Percentiles rank a stretch among this genome's conserved stretches.
Conservation (phyloP, 2,113 vertebrate genomes). For the Coracopsis vasa region DNA sequence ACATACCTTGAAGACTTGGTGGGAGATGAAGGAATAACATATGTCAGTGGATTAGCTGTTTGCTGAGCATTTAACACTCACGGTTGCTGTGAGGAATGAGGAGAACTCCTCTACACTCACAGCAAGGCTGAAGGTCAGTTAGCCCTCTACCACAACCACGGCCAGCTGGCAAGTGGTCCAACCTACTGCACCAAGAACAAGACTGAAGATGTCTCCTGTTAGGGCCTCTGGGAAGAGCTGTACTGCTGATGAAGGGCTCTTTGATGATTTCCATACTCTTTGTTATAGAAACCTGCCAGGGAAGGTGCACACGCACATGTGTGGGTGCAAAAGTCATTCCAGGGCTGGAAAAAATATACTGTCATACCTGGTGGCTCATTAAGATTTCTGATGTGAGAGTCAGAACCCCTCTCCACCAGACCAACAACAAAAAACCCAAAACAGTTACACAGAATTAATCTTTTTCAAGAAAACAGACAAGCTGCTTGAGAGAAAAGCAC, state of each 20-base stretch:
- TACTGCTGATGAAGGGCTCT: not conserved
- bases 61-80: not conserved
- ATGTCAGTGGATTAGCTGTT: not conserved
- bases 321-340: not conserved
- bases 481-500: not conserved
- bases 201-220: not conserved
- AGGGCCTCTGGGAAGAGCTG: not conserved
- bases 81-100: not conserved
- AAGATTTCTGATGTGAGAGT: not conserved
- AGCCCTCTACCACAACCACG: fast-evolving
- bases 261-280: not conserved
- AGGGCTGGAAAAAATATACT: not conserved
- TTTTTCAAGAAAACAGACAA: not conserved
- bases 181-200: not conserved
- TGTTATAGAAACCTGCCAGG: not conserved
- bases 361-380: not conserved
- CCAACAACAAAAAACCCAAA: fast-evolving
- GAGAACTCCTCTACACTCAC: not conserved
- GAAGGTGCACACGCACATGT: not conserved
- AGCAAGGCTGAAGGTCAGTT: not conserved
- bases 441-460: not conserved
- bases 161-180: not conserved
- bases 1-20: not conserved
- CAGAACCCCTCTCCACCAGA: not conserved
- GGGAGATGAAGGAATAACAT: not conserved